Percentiles rank a stretch among this genome's conserved stretches.
Conservation (phyloP, 2,797 vertebrate genomes). For the Myripristis murdjan region DNA sequence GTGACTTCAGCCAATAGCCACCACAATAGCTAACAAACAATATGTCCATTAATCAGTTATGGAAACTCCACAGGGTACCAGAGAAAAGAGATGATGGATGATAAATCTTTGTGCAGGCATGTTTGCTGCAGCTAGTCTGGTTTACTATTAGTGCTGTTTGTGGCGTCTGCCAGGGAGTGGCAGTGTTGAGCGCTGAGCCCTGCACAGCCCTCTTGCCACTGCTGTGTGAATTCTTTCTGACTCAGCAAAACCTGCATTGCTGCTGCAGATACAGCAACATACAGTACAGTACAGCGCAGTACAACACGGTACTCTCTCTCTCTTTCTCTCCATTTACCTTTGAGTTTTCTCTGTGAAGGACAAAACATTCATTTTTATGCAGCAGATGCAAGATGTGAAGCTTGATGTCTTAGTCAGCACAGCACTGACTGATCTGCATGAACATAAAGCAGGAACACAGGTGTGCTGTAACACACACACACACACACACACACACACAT, state of each 20-base stretch:
- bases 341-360: background rate
- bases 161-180: constrained; percentile 68
- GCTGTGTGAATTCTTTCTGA: constrained; percentile 74
- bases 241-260: constrained; percentile 75
- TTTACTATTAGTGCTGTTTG: constrained; percentile 37
- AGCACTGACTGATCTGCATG: constrained; percentile 9
- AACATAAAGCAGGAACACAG: constrained; percentile 4
- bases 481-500: background rate
- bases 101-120: constrained; percentile 45
- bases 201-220: constrained; percentile 49
- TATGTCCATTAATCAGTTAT: constrained; percentile 60
- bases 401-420: constrained; percentile 15
- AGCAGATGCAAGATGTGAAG: background rate
- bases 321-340: background rate
- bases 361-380: background rate
- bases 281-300: constrained; percentile 12
- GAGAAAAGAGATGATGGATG: constrained; percentile 39
- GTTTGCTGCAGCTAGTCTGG: constrained; percentile 46
- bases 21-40: constrained; percentile 59
- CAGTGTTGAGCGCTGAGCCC: constrained; percentile 63
- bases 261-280: constrained; percentile 73
- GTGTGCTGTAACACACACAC: background rate
- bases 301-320: constrained; percentile 12
- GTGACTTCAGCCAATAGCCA: constrained; percentile 44
- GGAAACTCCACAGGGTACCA: constrained; percentile 48